A percentile compares a stretch with the other conserved stretches of the same genome.
Conservation (phyloP, 2,888 invertebrate genomes). For the Rotaria magnacalcarata region DNA sequence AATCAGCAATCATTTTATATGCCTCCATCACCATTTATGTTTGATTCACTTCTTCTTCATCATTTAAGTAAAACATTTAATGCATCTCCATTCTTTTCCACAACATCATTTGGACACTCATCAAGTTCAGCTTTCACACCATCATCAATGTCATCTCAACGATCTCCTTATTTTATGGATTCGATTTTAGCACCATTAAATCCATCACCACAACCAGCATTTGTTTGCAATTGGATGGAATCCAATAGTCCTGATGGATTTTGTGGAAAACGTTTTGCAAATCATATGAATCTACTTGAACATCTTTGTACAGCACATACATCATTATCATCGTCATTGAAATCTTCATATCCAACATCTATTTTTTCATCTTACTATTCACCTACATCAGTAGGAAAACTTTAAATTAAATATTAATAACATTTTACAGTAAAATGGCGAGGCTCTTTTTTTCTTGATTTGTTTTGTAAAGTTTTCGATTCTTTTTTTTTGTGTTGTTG, state of each 20-base stretch:
- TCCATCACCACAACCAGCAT: not conserved
- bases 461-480: not conserved
- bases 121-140: slow-evolving; percentile 14
- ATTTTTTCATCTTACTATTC: not conserved
- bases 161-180: slow-evolving; percentile 27
- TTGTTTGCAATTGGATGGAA: slow-evolving; percentile 37
- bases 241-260: not conserved
- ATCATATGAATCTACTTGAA: not conserved
- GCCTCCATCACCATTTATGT: not conserved
- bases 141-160: not conserved
- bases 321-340: not conserved
- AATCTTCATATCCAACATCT: not conserved
- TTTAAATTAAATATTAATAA: not conserved
- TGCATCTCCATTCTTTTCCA: not conserved
- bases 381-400: slow-evolving; percentile 1
- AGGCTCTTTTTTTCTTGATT: not conserved
- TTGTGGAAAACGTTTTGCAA: slow-evolving; percentile 26
- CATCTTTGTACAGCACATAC: slow-evolving; percentile 31
- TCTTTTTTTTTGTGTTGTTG: not conserved
- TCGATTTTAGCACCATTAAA: not conserved
- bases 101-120: not conserved
- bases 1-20: not conserved
- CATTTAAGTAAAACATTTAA: slow-evolving; percentile 28
- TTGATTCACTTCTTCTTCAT: slow-evolving; percentile 1
- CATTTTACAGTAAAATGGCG: not conserved